Conservation (phyloP, 2,113 vertebrate genomes). For the Lichenostomus cassidix region DNA sequence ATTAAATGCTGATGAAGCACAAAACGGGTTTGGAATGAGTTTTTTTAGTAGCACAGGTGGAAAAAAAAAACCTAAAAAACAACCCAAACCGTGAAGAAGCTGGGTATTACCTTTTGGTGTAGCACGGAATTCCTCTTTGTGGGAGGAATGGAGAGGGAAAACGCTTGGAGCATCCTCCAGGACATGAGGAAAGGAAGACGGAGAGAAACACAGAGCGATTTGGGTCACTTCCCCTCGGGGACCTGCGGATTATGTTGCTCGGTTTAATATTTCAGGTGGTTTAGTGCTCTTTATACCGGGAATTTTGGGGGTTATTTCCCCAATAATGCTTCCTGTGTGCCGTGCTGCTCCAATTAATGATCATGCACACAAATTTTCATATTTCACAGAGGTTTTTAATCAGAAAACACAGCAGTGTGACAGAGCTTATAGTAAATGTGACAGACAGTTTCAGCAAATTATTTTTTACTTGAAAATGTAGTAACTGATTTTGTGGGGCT, state of each 20-base stretch:
- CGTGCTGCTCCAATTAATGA: neutral
- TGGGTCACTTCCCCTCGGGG: neutral
- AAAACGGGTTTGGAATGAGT: neutral
- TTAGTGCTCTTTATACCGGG: neutral
- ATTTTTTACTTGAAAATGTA: neutral
- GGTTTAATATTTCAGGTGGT: neutral
- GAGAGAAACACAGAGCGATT: neutral
- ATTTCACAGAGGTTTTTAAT: conserved; percentile 62
- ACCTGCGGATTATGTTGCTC: neutral
- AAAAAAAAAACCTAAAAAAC: too few species aligned
- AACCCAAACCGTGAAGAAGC: neutral
- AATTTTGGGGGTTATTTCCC: neutral
- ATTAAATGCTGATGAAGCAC: neutral
- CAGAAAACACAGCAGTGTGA: conserved; percentile 32
- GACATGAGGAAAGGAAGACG: neutral
- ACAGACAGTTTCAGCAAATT: conserved; percentile 1
- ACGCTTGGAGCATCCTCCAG: neutral
- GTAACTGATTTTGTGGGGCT: neutral
- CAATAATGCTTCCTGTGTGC: accelerated
- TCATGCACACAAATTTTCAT: neutral
- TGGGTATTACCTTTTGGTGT: neutral
- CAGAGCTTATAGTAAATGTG: conserved; percentile 10
- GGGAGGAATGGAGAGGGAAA: neutral
- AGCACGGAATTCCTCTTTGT: neutral
- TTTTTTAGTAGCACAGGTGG: neutral